Percentiles rank a stretch among this genome's conserved stretches.
Conservation (phyloP, 2,797 vertebrate genomes). For the Catamblyrhynchus diadema region DNA sequence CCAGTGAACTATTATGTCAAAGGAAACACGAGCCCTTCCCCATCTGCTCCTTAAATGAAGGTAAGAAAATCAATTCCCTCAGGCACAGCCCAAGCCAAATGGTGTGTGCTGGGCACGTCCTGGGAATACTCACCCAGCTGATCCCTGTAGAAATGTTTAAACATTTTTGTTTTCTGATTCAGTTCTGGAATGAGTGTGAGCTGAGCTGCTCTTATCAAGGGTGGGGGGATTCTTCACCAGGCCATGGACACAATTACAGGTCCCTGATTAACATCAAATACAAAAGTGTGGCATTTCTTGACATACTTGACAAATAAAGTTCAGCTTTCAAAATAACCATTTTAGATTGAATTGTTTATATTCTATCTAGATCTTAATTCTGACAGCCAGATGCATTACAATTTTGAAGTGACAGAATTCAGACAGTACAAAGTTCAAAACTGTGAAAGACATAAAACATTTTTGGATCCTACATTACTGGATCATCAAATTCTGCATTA, state of each 20-base stretch:
- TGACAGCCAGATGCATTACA: neutral
- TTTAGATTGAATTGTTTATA: neutral
- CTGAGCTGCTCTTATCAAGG: neutral
- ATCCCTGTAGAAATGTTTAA: neutral
- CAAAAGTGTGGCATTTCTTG: neutral
- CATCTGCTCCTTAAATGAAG: neutral
- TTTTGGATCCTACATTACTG: neutral
- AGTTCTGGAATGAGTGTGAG: neutral
- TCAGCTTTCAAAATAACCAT: neutral
- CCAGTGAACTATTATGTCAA: neutral
- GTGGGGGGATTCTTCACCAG: neutral
- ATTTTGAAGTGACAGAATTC: neutral
- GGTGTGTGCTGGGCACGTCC: neutral
- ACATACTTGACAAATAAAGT: neutral
- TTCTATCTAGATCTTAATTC: neutral
- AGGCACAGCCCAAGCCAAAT: neutral
- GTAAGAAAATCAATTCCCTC: neutral
- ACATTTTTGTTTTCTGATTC: neutral
- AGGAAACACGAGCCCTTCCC: neutral
- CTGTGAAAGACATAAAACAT: neutral
- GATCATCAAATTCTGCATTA: neutral
- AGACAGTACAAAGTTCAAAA: neutral
- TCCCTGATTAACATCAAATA: neutral
- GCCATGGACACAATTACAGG: neutral
- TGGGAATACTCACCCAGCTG: neutral